Evolutionary conservation across 2,113 vertebrate genomes (phyloP), one percentile per base, ranked within the genome.

Genomic region (Oceanodroma tethys): DNA sequence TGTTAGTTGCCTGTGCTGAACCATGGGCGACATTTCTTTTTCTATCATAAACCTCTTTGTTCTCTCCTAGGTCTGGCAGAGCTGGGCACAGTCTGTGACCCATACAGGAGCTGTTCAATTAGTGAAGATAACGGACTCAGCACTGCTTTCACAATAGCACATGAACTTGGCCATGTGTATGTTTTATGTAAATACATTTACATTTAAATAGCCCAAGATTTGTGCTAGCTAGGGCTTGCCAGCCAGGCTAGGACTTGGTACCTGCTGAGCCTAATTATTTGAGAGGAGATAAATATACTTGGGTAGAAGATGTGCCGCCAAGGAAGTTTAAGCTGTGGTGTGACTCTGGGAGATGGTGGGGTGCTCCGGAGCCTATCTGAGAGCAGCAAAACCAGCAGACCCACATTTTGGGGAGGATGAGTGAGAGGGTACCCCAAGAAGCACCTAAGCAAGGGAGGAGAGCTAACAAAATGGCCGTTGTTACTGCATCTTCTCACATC

Each of bases 151-250:
- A 99, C 99, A 36, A 99, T 99, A 70, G 99, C 99, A 87, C 99
- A 99, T 88, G 99, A 99, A 96, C 99, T 99, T 91, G 99, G 99
- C 95, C 99, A 99, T 76, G 99, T 99, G 99, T 99, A 98, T 98
- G 99, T 99, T 92, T 92, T 95, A 81, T 96, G 96, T 97, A 83
- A 90, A 91, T 97, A 88, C 74, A 86, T 95, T 93, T 97, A 65
- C 81, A 67, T 95, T 97, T 90, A 94, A 96, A 93, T 96, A 86
- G 65, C 60, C 67, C 47, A 27, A 93, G 75, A 82, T 93, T 87
- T 91, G 59, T 90, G 29, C 53, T 95, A 70, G 85, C 55, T 95
- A 53, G 27, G 16, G 48, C 84, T 93, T 95, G 70, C 74, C 71
- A 88, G 55, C 74, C 40, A 75, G 63, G 13, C n/a, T 93, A 63